Evolutionary conservation across 2,888 invertebrate genomes (phyloP).

Genomic region (Tenodera sinensis): DNA sequence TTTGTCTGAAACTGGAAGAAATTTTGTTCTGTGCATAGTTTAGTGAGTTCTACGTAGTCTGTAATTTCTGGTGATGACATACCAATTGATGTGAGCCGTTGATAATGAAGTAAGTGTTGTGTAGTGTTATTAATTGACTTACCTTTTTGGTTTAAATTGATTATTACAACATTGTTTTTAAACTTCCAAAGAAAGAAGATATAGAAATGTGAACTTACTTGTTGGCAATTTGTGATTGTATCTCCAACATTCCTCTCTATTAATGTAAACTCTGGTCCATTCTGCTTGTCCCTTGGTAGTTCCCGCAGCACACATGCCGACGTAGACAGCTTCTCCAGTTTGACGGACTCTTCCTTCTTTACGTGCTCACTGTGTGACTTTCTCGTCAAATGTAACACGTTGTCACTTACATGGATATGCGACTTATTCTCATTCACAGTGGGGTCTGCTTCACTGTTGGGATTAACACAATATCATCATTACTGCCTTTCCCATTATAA

Average conservation of each 20-base stretch:
- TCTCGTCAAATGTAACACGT: not conserved
- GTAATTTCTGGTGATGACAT: too few species aligned
- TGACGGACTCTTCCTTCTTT: too few species aligned
- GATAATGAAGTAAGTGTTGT: too few species aligned
- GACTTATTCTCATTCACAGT: not conserved
- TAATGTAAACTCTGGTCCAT: not conserved
- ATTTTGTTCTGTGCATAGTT: too few species aligned
- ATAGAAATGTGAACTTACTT: not conserved
- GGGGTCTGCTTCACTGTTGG: not conserved
- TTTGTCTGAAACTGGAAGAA: too few species aligned
- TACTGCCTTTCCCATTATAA: too few species aligned
- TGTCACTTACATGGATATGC: not conserved
- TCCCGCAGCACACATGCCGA: not conserved
- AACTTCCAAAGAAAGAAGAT: too few species aligned
- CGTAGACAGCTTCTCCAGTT: not conserved
- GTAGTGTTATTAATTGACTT: too few species aligned
- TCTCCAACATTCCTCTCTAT: not conserved
- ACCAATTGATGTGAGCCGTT: too few species aligned
- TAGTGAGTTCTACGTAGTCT: too few species aligned
- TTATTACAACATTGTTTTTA: too few species aligned
- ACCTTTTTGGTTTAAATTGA: too few species aligned
- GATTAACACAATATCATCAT: not conserved
- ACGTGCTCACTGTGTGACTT: not conserved
- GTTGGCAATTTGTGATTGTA: not conserved
- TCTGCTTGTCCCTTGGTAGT: not conserved